A percentile compares a stretch with the other conserved stretches of the same genome.
Conservation (phyloP, 2,113 vertebrate genomes). For the Corvus hawaiiensis region DNA sequence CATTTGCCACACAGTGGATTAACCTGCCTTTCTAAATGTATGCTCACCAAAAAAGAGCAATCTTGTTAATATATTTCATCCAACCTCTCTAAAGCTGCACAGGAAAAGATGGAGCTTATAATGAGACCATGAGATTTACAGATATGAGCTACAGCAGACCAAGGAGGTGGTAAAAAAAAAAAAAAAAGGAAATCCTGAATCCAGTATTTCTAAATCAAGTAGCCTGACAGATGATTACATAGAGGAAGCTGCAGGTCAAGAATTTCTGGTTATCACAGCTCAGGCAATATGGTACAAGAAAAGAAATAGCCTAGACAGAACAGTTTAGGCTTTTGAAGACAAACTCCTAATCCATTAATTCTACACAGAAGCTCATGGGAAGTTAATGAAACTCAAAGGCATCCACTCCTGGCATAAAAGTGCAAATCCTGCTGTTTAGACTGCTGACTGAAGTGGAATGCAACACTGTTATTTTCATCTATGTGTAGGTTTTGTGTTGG, state of each 20-base stretch:
- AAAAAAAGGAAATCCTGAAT: background rate
- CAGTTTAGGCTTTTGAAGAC: background rate
- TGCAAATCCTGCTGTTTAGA: background rate
- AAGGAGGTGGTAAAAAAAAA: background rate
- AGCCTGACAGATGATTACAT: background rate
- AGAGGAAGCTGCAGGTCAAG: background rate
- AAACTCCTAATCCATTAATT: background rate
- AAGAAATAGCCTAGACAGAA: background rate
- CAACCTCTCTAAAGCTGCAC: background rate
- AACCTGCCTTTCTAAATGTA: background rate
- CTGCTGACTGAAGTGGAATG: background rate
- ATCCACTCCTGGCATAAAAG: background rate
- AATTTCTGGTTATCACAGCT: background rate
- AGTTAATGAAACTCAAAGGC: background rate
- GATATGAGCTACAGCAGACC: background rate
- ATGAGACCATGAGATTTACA: background rate
- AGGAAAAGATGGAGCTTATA: background rate
- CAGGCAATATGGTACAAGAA: background rate
- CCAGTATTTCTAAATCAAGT: background rate
- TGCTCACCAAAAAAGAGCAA: background rate
- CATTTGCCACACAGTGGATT: background rate
- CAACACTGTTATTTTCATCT: background rate
- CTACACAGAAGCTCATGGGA: background rate
- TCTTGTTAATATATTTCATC: background rate
- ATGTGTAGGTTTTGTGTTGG: background rate